These are phyloP conservation scores for Myotis myotis DNA, from an alignment of 2,797 vertebrate species.

Conservation along the genomic window DNA sequence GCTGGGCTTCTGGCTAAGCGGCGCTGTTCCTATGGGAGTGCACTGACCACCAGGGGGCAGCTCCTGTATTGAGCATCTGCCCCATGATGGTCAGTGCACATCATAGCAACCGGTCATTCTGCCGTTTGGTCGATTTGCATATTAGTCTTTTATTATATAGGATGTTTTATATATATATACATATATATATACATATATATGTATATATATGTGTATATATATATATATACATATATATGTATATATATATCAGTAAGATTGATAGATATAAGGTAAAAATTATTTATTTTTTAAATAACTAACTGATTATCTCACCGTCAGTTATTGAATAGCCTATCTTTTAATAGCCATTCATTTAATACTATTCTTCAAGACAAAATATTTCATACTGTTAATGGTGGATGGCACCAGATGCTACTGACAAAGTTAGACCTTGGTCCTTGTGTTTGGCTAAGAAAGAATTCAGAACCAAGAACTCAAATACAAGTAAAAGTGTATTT, in stretches of 20 bases:
- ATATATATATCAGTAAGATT: neutral
- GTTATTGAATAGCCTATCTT: neutral
- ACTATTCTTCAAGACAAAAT: neutral
- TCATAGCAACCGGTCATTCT: too few species aligned
- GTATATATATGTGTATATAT: too few species aligned
- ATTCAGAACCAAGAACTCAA: neutral
- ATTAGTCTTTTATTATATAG: too few species aligned
- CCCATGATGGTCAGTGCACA: too few species aligned
- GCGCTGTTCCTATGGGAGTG: too few species aligned
- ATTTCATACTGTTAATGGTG: neutral
- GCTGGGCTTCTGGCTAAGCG: too few species aligned
- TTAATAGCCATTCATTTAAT: neutral
- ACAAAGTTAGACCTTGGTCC: neutral
- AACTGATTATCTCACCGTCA: neutral
- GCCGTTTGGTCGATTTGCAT: too few species aligned
- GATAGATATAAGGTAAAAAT: neutral
- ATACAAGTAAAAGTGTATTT: neutral
- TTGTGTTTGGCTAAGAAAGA: neutral
- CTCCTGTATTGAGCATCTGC: too few species aligned
- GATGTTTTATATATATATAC: too few species aligned
- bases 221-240: too few species aligned
- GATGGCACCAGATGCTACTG: neutral
- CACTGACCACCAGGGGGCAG: too few species aligned
- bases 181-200: too few species aligned
- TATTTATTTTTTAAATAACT: slow-evolving; percentile 8